Conservation (phyloP, 2,888 invertebrate genomes). For the Cepaea hortensis region DNA sequence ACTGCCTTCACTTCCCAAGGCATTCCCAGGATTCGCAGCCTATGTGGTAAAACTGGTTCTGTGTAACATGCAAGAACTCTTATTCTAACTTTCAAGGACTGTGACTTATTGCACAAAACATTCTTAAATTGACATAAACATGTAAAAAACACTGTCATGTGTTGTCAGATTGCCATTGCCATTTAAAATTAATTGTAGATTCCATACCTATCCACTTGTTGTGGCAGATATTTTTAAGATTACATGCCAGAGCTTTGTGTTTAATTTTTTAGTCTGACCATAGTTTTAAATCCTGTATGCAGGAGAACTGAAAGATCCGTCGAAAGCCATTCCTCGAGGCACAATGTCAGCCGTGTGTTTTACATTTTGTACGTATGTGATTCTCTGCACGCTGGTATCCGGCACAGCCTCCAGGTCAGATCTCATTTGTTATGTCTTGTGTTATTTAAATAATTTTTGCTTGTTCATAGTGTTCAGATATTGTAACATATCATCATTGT, state of each 20-base stretch:
- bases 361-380: slow-evolving; percentile 89
- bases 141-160: too few species aligned
- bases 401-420: slow-evolving; percentile 83
- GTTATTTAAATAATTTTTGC: background rate
- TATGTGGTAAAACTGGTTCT: too few species aligned
- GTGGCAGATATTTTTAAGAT: background rate
- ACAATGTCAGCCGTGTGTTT: slow-evolving; percentile 89
- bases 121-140: too few species aligned
- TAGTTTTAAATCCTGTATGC: slow-evolving; percentile 43
- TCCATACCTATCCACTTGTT: too few species aligned
- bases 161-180: too few species aligned
- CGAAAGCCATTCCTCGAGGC: slow-evolving; percentile 93
- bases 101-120: too few species aligned
- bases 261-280: background rate
- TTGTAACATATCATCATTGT: too few species aligned
- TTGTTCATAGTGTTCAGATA: background rate
- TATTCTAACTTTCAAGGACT: too few species aligned
- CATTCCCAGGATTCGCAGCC: too few species aligned
- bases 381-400: slow-evolving; percentile 89
- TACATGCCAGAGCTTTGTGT: background rate
- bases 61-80: too few species aligned
- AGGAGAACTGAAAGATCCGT: slow-evolving; percentile 96
- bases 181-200: too few species aligned
- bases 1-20: too few species aligned
- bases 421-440: background rate